These are phyloP conservation scores for Drosophila rubida DNA, from an alignment of 2,888 invertebrate species.

Conservation along the genomic window DNA sequence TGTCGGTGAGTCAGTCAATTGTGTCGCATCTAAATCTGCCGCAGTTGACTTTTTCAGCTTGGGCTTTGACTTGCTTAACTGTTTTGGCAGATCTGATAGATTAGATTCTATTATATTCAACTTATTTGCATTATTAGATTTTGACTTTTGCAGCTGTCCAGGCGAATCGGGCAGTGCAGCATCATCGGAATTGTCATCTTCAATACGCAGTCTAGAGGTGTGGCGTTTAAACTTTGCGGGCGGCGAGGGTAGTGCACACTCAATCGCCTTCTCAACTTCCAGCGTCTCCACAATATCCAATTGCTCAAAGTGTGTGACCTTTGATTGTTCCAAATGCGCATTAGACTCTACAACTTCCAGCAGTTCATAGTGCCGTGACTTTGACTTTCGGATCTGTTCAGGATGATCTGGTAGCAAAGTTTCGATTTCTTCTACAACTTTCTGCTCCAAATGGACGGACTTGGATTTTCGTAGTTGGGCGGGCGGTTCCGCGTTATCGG, in stretches of 20 bases:
- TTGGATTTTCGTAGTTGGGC: background rate
- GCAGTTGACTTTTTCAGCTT: background rate
- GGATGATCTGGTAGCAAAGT: background rate
- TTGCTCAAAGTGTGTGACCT: no score
- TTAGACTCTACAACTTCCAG: no score
- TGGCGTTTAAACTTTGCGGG: background rate
- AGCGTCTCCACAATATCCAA: no score
- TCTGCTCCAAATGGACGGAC: background rate
- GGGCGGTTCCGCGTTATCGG: background rate
- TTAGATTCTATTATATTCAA: background rate
- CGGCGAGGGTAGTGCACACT: no score
- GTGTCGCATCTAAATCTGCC: background rate
- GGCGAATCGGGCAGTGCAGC: background rate
- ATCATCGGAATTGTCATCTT: background rate
- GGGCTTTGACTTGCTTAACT: background rate
- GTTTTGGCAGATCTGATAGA: background rate
- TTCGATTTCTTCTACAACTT: background rate
- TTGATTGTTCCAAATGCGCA: no score
- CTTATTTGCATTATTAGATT: background rate
- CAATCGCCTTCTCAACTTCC: no score
- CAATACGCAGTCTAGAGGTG: background rate
- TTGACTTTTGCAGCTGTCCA: background rate
- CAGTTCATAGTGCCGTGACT: no score
- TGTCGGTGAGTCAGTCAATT: background rate
- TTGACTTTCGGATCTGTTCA: no score